Conservation (phyloP, 2,113 vertebrate species). For the Lepus americanus region DNA sequence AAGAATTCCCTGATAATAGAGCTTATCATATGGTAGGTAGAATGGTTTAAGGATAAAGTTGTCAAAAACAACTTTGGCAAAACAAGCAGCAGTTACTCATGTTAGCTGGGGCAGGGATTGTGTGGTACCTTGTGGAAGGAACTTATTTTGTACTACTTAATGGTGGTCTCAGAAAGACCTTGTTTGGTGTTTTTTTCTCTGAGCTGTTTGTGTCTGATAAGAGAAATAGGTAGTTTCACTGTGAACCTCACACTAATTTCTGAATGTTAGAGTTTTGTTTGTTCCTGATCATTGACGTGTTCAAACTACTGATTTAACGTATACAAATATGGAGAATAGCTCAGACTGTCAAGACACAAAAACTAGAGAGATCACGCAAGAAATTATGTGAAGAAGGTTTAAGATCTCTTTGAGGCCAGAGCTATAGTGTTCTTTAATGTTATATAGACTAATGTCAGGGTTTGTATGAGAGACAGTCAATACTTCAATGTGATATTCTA, state of each 20-base stretch:
- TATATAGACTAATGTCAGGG: constrained; percentile 42
- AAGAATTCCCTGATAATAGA: background rate
- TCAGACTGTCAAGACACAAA: background rate
- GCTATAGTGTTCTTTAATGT: background rate
- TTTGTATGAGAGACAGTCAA: constrained; percentile 2
- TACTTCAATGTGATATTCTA: constrained; percentile 48
- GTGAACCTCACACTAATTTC: background rate
- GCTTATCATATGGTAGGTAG: background rate
- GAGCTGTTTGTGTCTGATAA: background rate
- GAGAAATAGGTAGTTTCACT: background rate
- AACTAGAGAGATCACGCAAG: background rate
- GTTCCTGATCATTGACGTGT: background rate
- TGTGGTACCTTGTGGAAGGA: background rate
- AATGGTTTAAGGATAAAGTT: background rate
- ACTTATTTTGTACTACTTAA: background rate
- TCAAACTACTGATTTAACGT: background rate
- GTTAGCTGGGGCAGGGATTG: background rate
- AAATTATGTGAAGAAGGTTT: background rate
- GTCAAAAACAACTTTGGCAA: background rate
- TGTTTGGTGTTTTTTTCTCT: background rate
- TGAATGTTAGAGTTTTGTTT: background rate
- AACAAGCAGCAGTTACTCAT: background rate
- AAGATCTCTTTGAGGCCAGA: constrained; percentile 14
- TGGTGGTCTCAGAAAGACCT: background rate
- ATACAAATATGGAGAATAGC: background rate